Percentiles rank a stretch among this genome's conserved stretches.
phyloP scores from a whole-genome alignment of 2,113 vertebrate genomes.

The Apaloderma vittatum region DNA sequence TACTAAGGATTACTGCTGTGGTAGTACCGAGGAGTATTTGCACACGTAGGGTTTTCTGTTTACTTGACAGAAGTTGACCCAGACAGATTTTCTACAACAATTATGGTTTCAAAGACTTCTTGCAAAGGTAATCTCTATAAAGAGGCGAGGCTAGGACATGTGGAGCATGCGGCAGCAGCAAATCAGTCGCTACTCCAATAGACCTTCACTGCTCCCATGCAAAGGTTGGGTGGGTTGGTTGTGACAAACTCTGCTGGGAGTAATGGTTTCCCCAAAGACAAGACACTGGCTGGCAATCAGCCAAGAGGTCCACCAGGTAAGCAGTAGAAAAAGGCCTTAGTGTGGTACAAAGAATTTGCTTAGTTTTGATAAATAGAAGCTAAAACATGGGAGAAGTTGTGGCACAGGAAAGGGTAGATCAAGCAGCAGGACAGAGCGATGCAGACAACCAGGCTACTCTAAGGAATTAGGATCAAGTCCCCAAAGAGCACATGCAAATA shows the following conservation, averaged over 20 bases:
- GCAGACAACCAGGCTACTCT: rapidly evolving
- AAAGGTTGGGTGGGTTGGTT: neutral
- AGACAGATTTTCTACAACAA: rapidly evolving
- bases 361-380: neutral
- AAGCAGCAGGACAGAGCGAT: neutral
- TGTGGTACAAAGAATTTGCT: neutral
- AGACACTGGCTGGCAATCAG: neutral
- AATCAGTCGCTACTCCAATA: neutral
- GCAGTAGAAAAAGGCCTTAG: neutral
- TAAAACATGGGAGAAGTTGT: neutral
- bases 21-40: neutral
- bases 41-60: neutral
- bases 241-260: neutral
- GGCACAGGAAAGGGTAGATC: neutral
- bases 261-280: neutral
- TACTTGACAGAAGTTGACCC: neutral
- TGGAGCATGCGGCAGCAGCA: neutral
- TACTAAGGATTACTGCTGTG: neutral
- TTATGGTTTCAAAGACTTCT: neutral
- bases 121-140: neutral
- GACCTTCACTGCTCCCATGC: neutral
- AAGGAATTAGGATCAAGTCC: neutral
- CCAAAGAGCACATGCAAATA: neutral
- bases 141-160: neutral
- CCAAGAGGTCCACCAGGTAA: neutral